phyloP scores from a whole-genome alignment of 2,888 invertebrate species.

The Rhamphomyia laevipes region DNA sequence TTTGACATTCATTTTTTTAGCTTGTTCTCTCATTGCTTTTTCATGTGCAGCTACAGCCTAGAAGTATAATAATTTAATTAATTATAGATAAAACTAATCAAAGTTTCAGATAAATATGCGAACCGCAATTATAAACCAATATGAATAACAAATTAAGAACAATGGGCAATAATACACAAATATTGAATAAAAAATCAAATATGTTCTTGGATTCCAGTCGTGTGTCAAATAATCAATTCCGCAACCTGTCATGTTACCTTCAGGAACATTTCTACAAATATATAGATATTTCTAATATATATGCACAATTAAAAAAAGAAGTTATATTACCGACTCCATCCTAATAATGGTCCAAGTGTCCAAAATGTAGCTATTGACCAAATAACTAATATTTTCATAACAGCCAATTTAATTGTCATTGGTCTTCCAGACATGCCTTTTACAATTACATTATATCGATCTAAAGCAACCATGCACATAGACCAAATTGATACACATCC shows the following conservation, averaged over 20 bases:
- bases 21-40: conserved; percentile 77
- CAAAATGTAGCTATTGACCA: conserved; percentile 68
- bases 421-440: conserved; percentile 79
- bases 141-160: conserved; percentile 70
- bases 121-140: conserved; percentile 77
- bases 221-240: conserved; percentile 77
- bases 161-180: conserved; percentile 70
- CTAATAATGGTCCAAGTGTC: conserved; percentile 75
- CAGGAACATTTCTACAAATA: conserved; percentile 68
- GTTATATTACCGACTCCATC: conserved; percentile 67
- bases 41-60: conserved; percentile 76
- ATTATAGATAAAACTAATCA: neutral
- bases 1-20: conserved; percentile 88
- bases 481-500: conserved; percentile 89
- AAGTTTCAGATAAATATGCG: conserved; percentile 7
- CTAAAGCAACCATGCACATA: conserved; percentile 84
- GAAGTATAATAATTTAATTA: neutral
- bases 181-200: conserved; percentile 66
- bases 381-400: conserved; percentile 63
- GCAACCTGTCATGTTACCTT: conserved; percentile 89
- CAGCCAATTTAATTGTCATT: conserved; percentile 67
- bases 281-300: neutral
- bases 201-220: conserved; percentile 64
- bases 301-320: neutral
- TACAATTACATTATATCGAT: conserved; percentile 89